These are phyloP conservation scores for Phataginus tetradactyla DNA, from an alignment of 2,797 vertebrate genomes.

Conservation along the genomic window DNA sequence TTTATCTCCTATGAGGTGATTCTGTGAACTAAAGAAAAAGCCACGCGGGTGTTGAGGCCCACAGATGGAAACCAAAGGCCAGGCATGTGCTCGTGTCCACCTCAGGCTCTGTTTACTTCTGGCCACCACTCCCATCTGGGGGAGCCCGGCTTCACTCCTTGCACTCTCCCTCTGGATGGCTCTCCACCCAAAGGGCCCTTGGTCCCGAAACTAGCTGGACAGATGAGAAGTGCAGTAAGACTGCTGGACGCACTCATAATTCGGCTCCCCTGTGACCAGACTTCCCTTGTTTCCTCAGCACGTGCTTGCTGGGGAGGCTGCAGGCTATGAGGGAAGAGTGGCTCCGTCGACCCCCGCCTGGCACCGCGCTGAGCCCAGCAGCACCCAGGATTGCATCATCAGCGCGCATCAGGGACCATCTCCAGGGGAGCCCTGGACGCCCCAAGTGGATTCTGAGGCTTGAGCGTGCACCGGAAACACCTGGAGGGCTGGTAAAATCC, in stretches of 20 bases:
- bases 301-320: neutral
- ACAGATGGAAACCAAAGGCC: neutral
- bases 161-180: neutral
- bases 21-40: neutral
- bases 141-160: neutral
- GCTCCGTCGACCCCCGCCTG: neutral
- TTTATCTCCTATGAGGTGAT: neutral
- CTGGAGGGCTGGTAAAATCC: neutral
- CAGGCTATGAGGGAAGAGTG: too few relatives aligned
- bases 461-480: accelerated
- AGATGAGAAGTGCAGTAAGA: neutral
- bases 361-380: too few relatives aligned
- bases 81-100: accelerated
- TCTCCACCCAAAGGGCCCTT: neutral
- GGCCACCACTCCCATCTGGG: neutral
- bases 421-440: neutral
- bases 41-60: neutral
- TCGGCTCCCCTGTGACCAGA: neutral
- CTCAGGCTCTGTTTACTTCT: neutral
- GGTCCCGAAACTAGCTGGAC: neutral
- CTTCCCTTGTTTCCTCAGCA: neutral
- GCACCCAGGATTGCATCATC: neutral
- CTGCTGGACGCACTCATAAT: neutral
- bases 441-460: neutral
- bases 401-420: neutral